Conservation (phyloP, 2,797 vertebrate species). For the Sebastolobus alascanus region DNA sequence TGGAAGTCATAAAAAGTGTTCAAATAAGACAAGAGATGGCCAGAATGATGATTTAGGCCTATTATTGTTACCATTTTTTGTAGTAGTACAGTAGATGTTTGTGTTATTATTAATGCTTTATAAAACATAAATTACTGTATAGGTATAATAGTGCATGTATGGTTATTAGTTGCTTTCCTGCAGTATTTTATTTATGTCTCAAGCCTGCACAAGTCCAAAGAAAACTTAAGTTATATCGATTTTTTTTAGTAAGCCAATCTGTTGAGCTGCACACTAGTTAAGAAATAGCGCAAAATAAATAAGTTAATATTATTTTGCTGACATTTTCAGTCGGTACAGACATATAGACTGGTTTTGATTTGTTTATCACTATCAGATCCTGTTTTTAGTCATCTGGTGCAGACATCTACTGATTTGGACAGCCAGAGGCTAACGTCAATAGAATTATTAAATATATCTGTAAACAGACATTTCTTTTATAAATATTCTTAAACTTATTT, state of each 20-base stretch:
- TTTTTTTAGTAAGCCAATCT: neutral
- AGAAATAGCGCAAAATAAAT: neutral
- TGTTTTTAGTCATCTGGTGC: neutral
- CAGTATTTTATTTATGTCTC: neutral
- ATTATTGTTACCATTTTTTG: neutral
- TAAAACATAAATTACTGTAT: neutral
- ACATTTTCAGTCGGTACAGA: neutral
- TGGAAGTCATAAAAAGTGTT: slow-evolving; percentile 27
- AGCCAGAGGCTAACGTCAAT: neutral
- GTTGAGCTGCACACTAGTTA: neutral
- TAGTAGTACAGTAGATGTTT: neutral
- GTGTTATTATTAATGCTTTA: neutral
- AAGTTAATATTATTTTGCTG: neutral
- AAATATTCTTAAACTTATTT: neutral
- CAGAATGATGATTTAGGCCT: neutral
- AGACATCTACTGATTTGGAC: neutral
- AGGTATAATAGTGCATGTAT: neutral
- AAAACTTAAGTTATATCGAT: neutral
- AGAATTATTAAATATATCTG: neutral
- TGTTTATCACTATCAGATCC: neutral
- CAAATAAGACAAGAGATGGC: neutral
- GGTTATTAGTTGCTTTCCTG: neutral
- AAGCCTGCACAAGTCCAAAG: neutral
- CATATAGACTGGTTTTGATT: neutral
- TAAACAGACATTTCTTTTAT: neutral